Evolutionary conservation across 2,797 vertebrate genomes (phyloP).

Genomic region (Neopelma chrysocephalum): DNA sequence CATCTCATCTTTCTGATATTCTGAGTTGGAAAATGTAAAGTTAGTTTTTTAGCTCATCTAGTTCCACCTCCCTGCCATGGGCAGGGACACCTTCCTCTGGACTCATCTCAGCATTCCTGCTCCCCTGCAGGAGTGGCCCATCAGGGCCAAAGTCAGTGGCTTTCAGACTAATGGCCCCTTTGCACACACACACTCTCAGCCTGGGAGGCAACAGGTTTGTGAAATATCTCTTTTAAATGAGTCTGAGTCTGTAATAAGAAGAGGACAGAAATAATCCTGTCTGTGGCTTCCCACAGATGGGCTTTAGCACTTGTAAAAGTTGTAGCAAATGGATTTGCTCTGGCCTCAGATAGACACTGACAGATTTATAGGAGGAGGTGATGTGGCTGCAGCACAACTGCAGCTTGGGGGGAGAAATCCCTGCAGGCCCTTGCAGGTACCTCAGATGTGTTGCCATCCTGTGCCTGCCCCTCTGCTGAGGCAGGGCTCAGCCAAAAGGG

Average conservation of each 20-base stretch:
- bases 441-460: background rate
- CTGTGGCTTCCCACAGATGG: background rate
- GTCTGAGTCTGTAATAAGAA: conserved; percentile 4
- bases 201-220: background rate
- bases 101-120: background rate
- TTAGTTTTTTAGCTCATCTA: background rate
- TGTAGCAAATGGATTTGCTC: conserved; percentile 20
- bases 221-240: background rate
- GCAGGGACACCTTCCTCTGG: background rate
- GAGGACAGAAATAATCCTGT: conserved; percentile 33
- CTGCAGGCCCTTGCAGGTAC: background rate
- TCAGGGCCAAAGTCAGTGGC: background rate
- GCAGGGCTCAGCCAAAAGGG: background rate
- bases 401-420: background rate
- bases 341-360: background rate
- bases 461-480: fast-evolving
- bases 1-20: background rate
- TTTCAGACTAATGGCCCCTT: background rate
- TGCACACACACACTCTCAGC: background rate
- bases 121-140: background rate
- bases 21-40: background rate
- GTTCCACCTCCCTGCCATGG: background rate
- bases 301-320: background rate
- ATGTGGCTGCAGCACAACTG: background rate
- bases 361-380: background rate